Evolutionary conservation across 2,888 invertebrate genomes (phyloP), one percentile per base, ranked within the genome.

Genomic region (Andricus curvator): DNA sequence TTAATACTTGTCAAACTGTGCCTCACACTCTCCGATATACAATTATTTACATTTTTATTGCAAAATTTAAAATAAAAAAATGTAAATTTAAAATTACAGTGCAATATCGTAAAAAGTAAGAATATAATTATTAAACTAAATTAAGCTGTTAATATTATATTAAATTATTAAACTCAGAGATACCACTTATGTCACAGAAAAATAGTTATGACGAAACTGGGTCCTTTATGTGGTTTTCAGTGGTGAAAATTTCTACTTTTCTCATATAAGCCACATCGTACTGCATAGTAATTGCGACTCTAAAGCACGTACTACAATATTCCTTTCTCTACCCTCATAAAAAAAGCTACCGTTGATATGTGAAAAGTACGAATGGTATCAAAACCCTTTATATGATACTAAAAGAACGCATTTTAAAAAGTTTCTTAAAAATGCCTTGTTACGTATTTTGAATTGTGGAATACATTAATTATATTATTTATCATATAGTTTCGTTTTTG

Each of bases 261-360:
- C 13, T 62, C 62, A 62, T 62, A 62, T 1, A 62, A 25, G 62
- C 25, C 5, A 62, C 25, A n/a, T 15, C 25, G 25, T 25, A 15
- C 25, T 62, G 62, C 62, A 62, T 62, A 62, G 62, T 25, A 62
- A 62, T 25, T 62, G 13, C 15, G 44, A 13, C 15, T 25, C 25
- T 62, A 29, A 62, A 62, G 25, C 56, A 17, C 25, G 8, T 17
- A 62, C 62, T 62, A 25, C 25, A 62, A 29, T 62, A 68, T 68
- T 48, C 44, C 29, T 44, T 68, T 68, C 17, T 68, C 68, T 15
- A n/a, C 17, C 25, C 41, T 68, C 25, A 68, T 68, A 48, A 68
- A 68, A 68, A 68, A 67, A 48, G 25, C 13, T 48, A 8, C 25
- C 17, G 22, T 15, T 68, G 44, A n/a, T 41, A 68, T 68, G 15